phyloP scores from a whole-genome alignment of 2,888 invertebrate genomes.

The Drosophila testacea region DNA sequence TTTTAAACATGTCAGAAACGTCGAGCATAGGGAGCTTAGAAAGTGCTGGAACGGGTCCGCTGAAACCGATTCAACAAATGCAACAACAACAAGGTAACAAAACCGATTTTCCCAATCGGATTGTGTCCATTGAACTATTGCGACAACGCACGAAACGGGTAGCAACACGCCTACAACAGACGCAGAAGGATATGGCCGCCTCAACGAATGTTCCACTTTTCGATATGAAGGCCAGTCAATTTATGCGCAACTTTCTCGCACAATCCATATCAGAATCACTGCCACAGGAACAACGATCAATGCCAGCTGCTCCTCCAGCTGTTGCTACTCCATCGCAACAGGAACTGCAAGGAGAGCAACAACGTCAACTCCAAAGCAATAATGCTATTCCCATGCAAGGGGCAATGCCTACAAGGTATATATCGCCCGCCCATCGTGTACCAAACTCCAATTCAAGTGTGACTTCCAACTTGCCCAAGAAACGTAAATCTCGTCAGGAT shows the following conservation, averaged over 20 bases:
- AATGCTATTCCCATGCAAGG: conserved; percentile 7
- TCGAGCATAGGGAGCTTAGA: conserved; percentile 53
- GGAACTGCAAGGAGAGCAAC: neutral
- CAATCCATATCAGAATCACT: conserved; percentile 12
- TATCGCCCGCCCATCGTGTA: neutral
- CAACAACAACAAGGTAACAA: conserved; percentile 11
- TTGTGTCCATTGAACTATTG: conserved; percentile 43
- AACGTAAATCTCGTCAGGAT: conserved; percentile 31
- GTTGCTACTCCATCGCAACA: neutral
- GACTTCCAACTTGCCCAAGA: neutral
- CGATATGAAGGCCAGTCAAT: conserved; percentile 33
- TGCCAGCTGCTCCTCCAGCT: neutral
- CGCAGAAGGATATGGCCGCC: conserved; percentile 43
- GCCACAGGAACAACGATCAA: conserved; percentile 3
- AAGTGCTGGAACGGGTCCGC: conserved; percentile 24
- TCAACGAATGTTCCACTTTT: conserved; percentile 5
- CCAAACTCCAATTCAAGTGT: neutral
- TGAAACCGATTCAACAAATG: conserved; percentile 17
- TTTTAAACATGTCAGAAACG: conserved; percentile 60
- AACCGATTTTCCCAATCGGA: conserved; percentile 25
- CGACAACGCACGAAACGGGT: conserved; percentile 58
- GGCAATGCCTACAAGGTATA: neutral
- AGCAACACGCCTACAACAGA: conserved; percentile 51
- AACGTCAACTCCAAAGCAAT: neutral
- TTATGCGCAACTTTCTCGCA: conserved; percentile 42